Percentiles rank a stretch among this genome's conserved stretches.
Evolutionary conservation across 2,797 vertebrate genomes (phyloP).

Genomic region (Hippoglossus hippoglossus): DNA sequence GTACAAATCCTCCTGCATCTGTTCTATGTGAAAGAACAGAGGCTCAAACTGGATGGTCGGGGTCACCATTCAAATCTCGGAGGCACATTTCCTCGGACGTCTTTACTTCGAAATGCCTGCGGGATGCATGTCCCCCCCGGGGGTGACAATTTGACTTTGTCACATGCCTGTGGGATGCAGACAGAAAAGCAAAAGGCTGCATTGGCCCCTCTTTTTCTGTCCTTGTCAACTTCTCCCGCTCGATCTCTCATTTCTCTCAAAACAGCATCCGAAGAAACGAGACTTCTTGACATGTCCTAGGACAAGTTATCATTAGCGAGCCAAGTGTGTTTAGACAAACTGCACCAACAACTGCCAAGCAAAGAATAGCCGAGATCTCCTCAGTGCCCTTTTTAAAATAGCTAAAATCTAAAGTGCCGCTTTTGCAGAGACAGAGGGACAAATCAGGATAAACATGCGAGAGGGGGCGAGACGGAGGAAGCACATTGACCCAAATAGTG

Average conservation of each 20-base stretch:
- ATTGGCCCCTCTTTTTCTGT: constrained; percentile 64
- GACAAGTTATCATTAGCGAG: constrained; percentile 68
- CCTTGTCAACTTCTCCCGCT: constrained; percentile 55
- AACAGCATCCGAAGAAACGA: constrained; percentile 59
- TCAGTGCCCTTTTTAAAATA: background rate
- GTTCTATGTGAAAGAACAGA: background rate
- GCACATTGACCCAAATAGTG: constrained; percentile 11
- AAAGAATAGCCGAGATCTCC: constrained; percentile 38
- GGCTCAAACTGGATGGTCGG: constrained; percentile 8
- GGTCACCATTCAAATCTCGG: constrained; percentile 50
- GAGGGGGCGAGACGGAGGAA: constrained; percentile 13
- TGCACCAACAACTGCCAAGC: constrained; percentile 24
- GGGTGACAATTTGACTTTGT: constrained; percentile 74
- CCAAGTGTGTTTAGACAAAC: constrained; percentile 63
- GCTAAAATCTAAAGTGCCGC: constrained; percentile 11
- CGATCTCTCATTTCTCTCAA: constrained; percentile 52
- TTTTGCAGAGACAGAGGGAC: constrained; percentile 28
- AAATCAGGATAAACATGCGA: constrained; percentile 2
- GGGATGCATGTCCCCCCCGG: constrained; percentile 68
- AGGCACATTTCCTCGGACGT: constrained; percentile 51
- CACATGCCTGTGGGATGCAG: constrained; percentile 76
- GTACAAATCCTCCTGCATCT: background rate
- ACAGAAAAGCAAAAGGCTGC: constrained; percentile 62
- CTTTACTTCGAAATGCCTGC: constrained; percentile 70
- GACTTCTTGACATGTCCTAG: constrained; percentile 60